phyloP scores from a whole-genome alignment of 2,888 invertebrate genomes.

The Drosophila quinaria region DNA sequence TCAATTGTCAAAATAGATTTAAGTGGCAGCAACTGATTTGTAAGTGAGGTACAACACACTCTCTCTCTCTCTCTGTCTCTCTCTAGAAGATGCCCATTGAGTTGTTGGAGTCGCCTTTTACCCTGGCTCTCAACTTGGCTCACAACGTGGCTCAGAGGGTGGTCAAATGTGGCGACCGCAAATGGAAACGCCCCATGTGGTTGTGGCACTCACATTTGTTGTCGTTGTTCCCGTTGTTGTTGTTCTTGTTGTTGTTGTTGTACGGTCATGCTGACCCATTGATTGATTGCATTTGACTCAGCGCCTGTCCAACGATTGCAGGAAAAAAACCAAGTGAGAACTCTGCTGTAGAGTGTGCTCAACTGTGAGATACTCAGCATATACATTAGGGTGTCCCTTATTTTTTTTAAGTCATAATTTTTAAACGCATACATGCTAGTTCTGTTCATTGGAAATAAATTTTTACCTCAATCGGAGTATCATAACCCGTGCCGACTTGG shows the following conservation, averaged over 20 bases:
- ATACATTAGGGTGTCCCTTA: no score
- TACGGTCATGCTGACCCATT: conserved; percentile 74
- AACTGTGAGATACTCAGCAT: background rate
- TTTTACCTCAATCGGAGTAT: no score
- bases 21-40: conserved; percentile 77
- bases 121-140: background rate
- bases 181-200: conserved; percentile 82
- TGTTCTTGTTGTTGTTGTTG: conserved; percentile 7
- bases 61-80: conserved; percentile 3
- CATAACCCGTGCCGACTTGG: no score
- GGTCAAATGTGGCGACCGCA: conserved; percentile 70
- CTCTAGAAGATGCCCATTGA: conserved; percentile 38
- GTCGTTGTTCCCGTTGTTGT: background rate
- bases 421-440: no score
- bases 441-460: no score
- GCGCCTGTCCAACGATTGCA: conserved; percentile 23
- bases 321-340: conserved; percentile 7
- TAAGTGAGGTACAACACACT: conserved; percentile 35
- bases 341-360: background rate
- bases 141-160: conserved; percentile 60
- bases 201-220: conserved; percentile 44
- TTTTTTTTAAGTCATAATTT: no score
- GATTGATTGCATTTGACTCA: conserved; percentile 78
- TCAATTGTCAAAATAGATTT: conserved; percentile 84
- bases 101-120: conserved; percentile 18